These are phyloP conservation scores for Drosophila yakuba DNA, from an alignment of 1,140 invertebrate genomes.

Conservation along the genomic window DNA sequence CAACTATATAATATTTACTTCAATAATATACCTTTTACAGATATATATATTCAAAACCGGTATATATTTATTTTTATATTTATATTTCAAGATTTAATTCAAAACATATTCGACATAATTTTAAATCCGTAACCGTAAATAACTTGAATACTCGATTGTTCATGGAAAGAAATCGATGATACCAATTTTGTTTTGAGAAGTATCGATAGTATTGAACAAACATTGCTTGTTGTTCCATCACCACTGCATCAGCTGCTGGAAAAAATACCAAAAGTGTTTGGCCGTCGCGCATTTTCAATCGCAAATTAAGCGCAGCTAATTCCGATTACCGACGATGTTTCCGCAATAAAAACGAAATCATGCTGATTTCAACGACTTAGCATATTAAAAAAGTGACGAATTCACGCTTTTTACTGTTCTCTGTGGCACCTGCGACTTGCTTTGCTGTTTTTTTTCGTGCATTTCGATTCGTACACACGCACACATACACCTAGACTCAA, in stretches of 20 bases:
- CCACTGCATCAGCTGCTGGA: constrained; percentile 4
- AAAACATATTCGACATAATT: too few relatives aligned
- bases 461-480: constrained; percentile 33
- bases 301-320: constrained; percentile 3
- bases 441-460: constrained; percentile 26
- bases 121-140: not conserved
- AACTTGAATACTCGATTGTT: not conserved
- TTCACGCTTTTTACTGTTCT: not conserved
- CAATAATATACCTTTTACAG: too few relatives aligned
- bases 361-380: too few relatives aligned
- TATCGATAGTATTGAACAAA: not conserved
- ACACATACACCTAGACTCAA: constrained; percentile 10
- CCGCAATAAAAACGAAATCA: not conserved
- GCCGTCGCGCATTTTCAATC: constrained; percentile 13
- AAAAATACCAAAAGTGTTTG: constrained; percentile 9
- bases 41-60: too few relatives aligned
- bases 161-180: too few relatives aligned
- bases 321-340: not conserved
- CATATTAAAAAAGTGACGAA: not conserved
- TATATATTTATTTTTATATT: too few relatives aligned
- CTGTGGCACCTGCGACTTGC: constrained; percentile 10
- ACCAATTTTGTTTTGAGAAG: too few relatives aligned
- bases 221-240: not conserved
- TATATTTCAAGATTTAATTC: too few relatives aligned
- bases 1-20: too few relatives aligned